Evolutionary conservation across 2,797 vertebrate genomes (phyloP), one percentile per base, ranked within the genome.

Genomic region (Bradypus variegatus): DNA sequence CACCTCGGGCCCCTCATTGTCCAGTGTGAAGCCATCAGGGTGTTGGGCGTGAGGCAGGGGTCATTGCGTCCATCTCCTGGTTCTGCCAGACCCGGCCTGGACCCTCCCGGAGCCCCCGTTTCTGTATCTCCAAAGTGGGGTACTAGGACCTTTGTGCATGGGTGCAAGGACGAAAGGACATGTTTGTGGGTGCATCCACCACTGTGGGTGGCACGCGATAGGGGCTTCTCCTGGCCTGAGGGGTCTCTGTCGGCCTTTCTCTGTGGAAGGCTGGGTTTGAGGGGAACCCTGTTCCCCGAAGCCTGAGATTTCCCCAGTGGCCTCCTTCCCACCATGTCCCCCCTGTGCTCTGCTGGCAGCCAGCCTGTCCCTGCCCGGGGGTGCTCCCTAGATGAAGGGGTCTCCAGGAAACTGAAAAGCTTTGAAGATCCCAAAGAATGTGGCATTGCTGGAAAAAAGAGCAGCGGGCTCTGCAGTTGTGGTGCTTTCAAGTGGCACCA

Each of bases 51-150:
- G 38, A 69, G 86, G 25, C 31, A 2, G 72, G 23, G 2, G 33
- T 5, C 19, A 50, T 50, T 2, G 6, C 25, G 5, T 3, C 10
- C 1, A 11, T 16, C 55, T 41, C 16, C 38, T n/a, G 27, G 48
- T 45, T 58, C 41, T 55, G 78, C 84, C 7, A 0, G 36, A 45
- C 29, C 3, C 0, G 13, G 36, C 13, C 8, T 25, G 0, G 6
- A 33, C 18, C 18, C 80, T 85, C 48, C 0, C 4, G 23, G 38
- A 33, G 23, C 65, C 76, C 73, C 84, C 5, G 0, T 55, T 48
- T 58, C 36, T 58, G 38, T 45, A 1, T 72, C 53, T 80, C 36
- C 23, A 29, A 81, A 60, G 45, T 38, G 85, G 84, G 48, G 19
- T 55, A 16, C 15, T 55, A 55, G 53, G 60, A 73, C 62, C 67